Percentiles rank a stretch among this genome's conserved stretches.
Conservation (phyloP, 2,113 vertebrate genomes). For the Dicentrarchus labrax region DNA sequence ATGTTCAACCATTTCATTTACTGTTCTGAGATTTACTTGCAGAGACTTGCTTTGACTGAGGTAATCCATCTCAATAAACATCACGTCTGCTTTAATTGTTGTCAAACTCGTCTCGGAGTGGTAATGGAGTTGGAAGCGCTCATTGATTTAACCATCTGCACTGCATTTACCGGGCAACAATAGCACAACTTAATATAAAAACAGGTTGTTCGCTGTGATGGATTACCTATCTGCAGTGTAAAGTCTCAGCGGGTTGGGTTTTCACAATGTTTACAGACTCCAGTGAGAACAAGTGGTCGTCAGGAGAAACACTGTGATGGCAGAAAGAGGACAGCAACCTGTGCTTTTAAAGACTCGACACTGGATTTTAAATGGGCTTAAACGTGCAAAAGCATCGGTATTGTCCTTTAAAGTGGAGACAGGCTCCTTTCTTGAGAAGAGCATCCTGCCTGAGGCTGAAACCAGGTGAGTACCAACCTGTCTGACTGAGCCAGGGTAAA, state of each 20-base stretch:
- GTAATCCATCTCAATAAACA: background rate
- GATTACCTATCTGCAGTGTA: background rate
- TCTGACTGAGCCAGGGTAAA: slow-evolving; percentile 16
- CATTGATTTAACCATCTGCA: background rate
- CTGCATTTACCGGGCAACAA: background rate
- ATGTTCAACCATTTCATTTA: background rate
- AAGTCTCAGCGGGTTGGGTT: too few relatives aligned
- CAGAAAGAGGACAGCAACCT: background rate
- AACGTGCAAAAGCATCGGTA: background rate
- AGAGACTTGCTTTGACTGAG: background rate
- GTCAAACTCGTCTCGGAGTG: background rate
- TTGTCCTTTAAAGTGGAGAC: background rate
- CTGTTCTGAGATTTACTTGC: background rate
- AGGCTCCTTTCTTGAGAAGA: background rate
- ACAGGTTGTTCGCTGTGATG: background rate
- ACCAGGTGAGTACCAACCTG: slow-evolving; percentile 47
- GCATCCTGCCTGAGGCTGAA: slow-evolving; percentile 22
- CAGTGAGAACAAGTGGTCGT: background rate
- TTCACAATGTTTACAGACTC: background rate
- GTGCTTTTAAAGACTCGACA: background rate
- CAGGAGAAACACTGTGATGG: background rate
- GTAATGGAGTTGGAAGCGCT: background rate
- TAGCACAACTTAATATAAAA: background rate
- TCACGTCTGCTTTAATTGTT: background rate
- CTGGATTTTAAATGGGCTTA: background rate